These are phyloP conservation scores for Procavia capensis DNA, from an alignment of 2,113 vertebrate species.

Conservation along the genomic window DNA sequence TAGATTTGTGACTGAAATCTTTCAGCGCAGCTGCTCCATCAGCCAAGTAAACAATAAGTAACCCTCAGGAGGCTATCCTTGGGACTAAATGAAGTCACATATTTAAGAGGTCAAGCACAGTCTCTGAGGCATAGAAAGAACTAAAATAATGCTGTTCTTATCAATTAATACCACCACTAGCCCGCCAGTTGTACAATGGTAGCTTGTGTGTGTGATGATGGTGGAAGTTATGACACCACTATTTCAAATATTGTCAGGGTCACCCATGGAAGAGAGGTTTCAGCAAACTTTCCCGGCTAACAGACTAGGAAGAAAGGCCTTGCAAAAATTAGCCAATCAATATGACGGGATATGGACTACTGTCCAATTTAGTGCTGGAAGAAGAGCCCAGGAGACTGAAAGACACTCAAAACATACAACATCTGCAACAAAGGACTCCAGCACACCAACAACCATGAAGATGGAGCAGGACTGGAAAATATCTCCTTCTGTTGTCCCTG, in stretches of 20 bases:
- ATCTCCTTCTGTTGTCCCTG: too few species aligned
- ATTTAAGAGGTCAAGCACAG: not conserved
- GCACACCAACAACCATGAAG: too few species aligned
- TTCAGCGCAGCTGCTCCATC: not conserved
- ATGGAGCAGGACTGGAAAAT: too few species aligned
- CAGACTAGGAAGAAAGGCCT: not conserved
- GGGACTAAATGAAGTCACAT: not conserved
- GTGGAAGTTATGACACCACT: too few species aligned
- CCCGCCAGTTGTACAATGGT: too few species aligned
- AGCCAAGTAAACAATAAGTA: not conserved
- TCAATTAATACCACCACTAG: not conserved
- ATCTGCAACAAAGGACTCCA: too few species aligned
- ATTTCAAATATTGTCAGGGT: too few species aligned
- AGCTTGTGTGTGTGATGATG: too few species aligned
- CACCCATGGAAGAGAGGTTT: not conserved
- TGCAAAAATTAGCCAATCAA: not conserved
- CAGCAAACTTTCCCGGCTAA: not conserved
- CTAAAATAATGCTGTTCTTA: not conserved
- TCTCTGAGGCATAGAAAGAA: not conserved
- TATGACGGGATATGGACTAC: too few species aligned
- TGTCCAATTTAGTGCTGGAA: too few species aligned
- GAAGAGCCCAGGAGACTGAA: too few species aligned
- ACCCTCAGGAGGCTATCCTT: not conserved
- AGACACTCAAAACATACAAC: too few species aligned
- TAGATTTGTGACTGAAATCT: not conserved